Percentiles rank a stretch among this genome's conserved stretches.
These are phyloP conservation scores for Spondyliosoma cantharus DNA, from an alignment of 2,797 vertebrate genomes.

Conservation along the genomic window DNA sequence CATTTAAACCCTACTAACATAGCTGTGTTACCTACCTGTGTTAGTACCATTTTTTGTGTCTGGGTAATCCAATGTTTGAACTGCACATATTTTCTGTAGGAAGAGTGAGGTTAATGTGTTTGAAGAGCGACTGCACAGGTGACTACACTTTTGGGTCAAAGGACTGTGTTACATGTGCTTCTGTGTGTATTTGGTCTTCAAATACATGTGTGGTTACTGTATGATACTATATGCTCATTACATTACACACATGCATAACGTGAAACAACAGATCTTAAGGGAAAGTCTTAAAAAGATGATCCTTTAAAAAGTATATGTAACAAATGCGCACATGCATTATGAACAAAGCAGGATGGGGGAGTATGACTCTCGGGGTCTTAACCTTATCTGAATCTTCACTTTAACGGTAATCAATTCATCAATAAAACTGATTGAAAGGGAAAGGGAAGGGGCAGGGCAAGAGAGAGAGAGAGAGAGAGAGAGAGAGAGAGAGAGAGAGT, in stretches of 20 bases:
- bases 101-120: conserved; percentile 39
- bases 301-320: not conserved
- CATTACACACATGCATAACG: no score
- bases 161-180: conserved; percentile 1
- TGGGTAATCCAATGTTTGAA: conserved; percentile 32
- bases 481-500: no score
- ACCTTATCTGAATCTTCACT: conserved; percentile 30
- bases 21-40: conserved; percentile 15
- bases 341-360: not conserved
- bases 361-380: conserved; percentile 14
- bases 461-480: not conserved
- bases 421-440: conserved; percentile 36
- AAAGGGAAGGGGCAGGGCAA: conserved; percentile 4
- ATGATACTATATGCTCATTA: no score
- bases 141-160: conserved; percentile 34
- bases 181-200: not conserved
- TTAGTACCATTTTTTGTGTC: conserved; percentile 20
- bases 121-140: conserved; percentile 25
- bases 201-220: not conserved
- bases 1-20: conserved; percentile 41
- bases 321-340: conserved; percentile 5
- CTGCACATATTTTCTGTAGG: conserved; percentile 10
- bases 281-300: no score
- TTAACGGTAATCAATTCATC: conserved; percentile 49
- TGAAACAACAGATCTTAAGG: no score